A percentile compares a stretch with the other conserved stretches of the same genome.
Conservation (phyloP, 1,140 invertebrate species). For the Eufriesea mexicana region DNA sequence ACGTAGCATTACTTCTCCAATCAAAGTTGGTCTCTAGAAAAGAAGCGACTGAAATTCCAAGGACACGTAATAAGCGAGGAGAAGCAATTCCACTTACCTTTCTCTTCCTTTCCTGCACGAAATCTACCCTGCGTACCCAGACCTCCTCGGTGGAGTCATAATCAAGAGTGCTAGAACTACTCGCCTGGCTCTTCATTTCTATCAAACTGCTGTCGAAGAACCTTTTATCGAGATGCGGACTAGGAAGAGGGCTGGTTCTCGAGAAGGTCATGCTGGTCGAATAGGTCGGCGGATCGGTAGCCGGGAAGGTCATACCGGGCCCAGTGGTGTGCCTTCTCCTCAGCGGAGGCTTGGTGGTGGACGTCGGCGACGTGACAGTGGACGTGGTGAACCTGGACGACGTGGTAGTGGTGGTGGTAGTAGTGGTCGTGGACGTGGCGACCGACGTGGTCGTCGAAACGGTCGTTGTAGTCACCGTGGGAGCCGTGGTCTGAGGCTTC, state of each 20-base stretch:
- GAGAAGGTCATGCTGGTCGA: conserved; percentile 80
- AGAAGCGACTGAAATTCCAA: conserved; percentile 2
- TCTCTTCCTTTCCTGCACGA: conserved; percentile 77
- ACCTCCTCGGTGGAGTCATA: conserved; percentile 86
- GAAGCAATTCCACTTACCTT: conserved; percentile 67
- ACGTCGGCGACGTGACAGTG: conserved; percentile 77
- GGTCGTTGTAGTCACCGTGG: conserved; percentile 53
- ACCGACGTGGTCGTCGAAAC: not conserved
- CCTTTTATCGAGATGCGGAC: conserved; percentile 89
- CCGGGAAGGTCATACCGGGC: conserved; percentile 79
- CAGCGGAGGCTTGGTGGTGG: conserved; percentile 75
- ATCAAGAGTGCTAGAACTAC: conserved; percentile 85
- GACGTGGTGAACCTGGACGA: conserved; percentile 76
- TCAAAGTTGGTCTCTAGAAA: not conserved
- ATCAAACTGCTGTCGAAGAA: conserved; percentile 92
- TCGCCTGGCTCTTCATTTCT: conserved; percentile 89
- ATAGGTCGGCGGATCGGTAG: conserved; percentile 80
- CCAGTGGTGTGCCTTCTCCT: conserved; percentile 79
- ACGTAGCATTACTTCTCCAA: no score
- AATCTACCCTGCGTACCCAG: conserved; percentile 86
- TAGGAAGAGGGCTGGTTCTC: conserved; percentile 82
- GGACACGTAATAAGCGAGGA: not conserved
- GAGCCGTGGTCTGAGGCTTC: conserved; percentile 10
- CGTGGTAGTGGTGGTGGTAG: conserved; percentile 11
- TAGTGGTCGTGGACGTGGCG: not conserved